Evolutionary conservation across 2,797 vertebrate genomes (phyloP), one percentile per base, ranked within the genome.

Genomic region (Melanogrammus aeglefinus): DNA sequence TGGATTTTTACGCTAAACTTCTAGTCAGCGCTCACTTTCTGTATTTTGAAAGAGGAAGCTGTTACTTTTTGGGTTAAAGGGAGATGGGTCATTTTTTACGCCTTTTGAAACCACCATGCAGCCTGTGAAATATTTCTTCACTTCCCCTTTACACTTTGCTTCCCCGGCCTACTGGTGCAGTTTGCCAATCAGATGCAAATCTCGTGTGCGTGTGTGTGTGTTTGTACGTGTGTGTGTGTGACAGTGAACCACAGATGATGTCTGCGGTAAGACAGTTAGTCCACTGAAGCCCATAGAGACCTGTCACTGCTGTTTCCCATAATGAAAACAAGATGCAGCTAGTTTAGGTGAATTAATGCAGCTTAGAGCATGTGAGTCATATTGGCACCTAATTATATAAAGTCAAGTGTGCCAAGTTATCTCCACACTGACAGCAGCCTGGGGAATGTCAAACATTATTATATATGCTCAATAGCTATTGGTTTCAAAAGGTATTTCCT

Each of bases 41-140:
- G 70, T 10, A 31, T 77, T 78, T 81, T 74, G 70, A 89, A 91
- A 87, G 84, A 83, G 88, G 91, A 93, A 93, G 87, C 77, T 76
- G 72, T 82, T 76, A 13, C 76, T 12, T 86, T 81, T 5, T 74
- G 72, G 3, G 47, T 77, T 79, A 82, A 76, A 44, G 24, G 77
- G 33, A 29, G 1, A 21, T 74, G 82, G 21, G 77, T 81, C 78
- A 1, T 13, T 57, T 57, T 18, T 74, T 44, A 51, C 29, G 5
- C 31, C 2, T 44, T 27, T 80, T 80, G 81, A 72, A 78, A 24
- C 33, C 57, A 21, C 80, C 75, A 75, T 78, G 18, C n/a, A 63
- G 47, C 47, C 81, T 77, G 81, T 81, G 31, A 75, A 77, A 78
- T 83, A 74, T 80, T 71, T 78, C 51, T 84, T 79, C 79, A 90